A percentile compares a stretch with the other conserved stretches of the same genome.
These are phyloP conservation scores for Aphelenchoides fujianensis DNA, from an alignment of 1,140 invertebrate species.

Conservation along the genomic window DNA sequence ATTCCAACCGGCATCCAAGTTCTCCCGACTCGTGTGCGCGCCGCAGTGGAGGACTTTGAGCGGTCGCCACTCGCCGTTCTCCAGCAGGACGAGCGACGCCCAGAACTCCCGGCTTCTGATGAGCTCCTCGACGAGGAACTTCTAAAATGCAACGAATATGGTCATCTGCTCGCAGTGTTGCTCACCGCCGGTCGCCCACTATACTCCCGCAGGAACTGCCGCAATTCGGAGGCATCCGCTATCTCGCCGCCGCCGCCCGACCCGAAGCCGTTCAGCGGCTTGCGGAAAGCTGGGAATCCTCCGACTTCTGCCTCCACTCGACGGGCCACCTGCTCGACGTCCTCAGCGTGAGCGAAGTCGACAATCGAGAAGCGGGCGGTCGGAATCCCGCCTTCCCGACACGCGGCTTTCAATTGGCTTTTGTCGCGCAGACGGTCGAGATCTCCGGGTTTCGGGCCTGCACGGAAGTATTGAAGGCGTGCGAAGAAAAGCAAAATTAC, in stretches of 20 bases:
- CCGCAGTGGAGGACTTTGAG: constrained; percentile 8
- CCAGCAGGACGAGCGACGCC: constrained; percentile 13
- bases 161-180: too few relatives aligned
- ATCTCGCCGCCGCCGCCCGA: constrained; percentile 29
- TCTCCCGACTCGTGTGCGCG: constrained; percentile 13
- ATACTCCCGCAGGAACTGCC: background rate
- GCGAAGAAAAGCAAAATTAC: constrained; percentile 13
- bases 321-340: background rate
- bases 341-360: constrained; percentile 5
- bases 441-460: constrained; percentile 6
- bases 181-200: background rate
- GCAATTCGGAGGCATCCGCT: background rate
- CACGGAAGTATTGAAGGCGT: too few relatives aligned
- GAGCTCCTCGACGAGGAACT: constrained; percentile 20
- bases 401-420: constrained; percentile 9
- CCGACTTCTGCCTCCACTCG: constrained; percentile 6
- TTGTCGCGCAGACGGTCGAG: constrained; percentile 6
- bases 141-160: constrained; percentile 3
- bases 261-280: constrained; percentile 24
- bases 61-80: constrained; percentile 10
- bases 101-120: constrained; percentile 12
- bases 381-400: constrained; percentile 12
- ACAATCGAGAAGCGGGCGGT: constrained; percentile 23
- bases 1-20: constrained; percentile 20
- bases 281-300: constrained; percentile 29